A percentile compares a stretch with the other conserved stretches of the same genome.
Conservation (phyloP, 2,113 vertebrate species). For the Gadus chalcogrammus region DNA sequence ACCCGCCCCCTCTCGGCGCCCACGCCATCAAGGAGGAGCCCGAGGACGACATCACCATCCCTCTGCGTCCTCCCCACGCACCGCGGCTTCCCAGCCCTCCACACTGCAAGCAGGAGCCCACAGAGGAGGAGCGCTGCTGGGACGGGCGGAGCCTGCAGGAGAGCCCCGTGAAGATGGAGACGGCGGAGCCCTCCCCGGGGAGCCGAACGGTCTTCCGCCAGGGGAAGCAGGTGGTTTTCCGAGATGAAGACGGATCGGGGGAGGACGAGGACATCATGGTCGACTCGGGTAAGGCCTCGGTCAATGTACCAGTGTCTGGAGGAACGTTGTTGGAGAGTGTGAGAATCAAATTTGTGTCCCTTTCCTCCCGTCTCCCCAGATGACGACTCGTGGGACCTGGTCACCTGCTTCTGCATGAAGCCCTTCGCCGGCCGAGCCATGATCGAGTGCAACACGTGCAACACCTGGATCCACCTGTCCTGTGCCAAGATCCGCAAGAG, state of each 20-base stretch:
- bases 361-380: constrained; percentile 67
- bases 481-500: constrained; percentile 98
- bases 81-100: constrained; percentile 24
- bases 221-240: constrained; percentile 96
- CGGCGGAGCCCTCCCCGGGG: constrained; percentile 72
- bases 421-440: constrained; percentile 94
- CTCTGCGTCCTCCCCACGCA: constrained; percentile 40
- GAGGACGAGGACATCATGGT: constrained; percentile 99
- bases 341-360: not conserved
- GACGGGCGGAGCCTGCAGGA: constrained; percentile 60
- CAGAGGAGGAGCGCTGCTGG: constrained; percentile 48
- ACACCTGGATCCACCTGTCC: constrained; percentile 97
- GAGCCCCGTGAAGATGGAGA: constrained; percentile 61
- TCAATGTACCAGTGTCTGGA: not conserved
- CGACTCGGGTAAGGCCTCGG: constrained; percentile 82
- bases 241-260: constrained; percentile 89
- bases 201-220: constrained; percentile 91
- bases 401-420: constrained; percentile 99
- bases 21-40: constrained; percentile 81
- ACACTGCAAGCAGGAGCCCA: constrained; percentile 65
- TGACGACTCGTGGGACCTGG: constrained; percentile 96
- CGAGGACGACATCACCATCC: constrained; percentile 73
- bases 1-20: constrained; percentile 53
- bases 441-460: constrained; percentile 95
- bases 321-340: not conserved